A percentile compares a stretch with the other conserved stretches of the same genome.
Evolutionary conservation across 1,140 invertebrate species (phyloP).

Genomic region (Penaeus indicus): DNA sequence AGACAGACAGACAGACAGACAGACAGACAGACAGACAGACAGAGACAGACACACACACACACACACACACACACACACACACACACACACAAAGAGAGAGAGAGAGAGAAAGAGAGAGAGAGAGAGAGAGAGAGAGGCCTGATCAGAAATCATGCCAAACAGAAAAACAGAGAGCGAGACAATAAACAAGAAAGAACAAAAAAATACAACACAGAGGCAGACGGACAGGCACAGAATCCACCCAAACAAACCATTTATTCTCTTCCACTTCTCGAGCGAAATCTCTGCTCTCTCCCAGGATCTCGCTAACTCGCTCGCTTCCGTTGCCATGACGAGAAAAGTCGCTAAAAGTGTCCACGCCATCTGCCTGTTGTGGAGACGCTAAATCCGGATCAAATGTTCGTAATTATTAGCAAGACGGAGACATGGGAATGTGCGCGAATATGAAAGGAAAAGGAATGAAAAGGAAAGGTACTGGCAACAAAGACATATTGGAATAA

Average conservation of each 20-base stretch:
- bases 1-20: neutral
- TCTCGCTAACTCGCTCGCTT: neutral
- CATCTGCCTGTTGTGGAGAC: neutral
- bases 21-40: conserved; percentile 1
- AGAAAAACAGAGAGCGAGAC: too few species aligned
- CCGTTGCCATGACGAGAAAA: neutral
- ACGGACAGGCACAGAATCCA: neutral
- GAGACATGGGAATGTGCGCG: too few species aligned
- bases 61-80: neutral
- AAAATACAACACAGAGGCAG: neutral
- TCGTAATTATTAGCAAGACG: neutral
- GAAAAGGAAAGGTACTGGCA: too few species aligned
- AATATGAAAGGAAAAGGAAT: too few species aligned
- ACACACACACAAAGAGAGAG: too few species aligned
- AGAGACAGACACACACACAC: neutral
- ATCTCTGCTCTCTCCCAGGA: neutral
- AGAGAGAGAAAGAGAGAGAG: too few species aligned
- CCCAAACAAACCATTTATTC: neutral
- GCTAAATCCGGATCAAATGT: neutral
- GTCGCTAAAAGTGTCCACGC: neutral
- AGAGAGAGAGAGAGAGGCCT: too few species aligned
- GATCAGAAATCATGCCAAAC: too few species aligned
- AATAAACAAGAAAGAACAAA: neutral
- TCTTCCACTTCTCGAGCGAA: neutral
- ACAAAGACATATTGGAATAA: too few species aligned